Conservation (phyloP, 2,888 invertebrate species). For the Cryptocephalus primarius region DNA sequence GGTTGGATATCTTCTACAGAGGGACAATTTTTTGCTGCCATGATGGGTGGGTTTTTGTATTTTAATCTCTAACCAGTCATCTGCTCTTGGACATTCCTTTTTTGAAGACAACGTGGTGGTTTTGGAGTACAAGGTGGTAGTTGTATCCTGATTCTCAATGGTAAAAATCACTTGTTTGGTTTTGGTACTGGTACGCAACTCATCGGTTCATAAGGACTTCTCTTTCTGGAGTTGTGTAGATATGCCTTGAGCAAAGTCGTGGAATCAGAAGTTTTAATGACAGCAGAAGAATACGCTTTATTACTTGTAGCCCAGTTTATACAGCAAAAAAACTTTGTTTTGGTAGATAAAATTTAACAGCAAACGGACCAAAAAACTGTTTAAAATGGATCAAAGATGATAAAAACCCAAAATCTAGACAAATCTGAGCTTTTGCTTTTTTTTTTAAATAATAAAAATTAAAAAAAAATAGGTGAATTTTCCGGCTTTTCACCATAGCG, state of each 20-base stretch:
- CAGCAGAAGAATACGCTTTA: not conserved
- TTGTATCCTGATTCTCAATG: conserved; percentile 5
- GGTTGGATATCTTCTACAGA: conserved; percentile 14
- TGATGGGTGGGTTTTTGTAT: conserved; percentile 13
- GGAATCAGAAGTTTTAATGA: not conserved
- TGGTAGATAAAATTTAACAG: too few relatives aligned
- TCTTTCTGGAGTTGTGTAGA: not conserved
- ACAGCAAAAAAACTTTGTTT: too few relatives aligned
- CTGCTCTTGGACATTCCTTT: conserved; percentile 5
- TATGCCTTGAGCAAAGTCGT: not conserved
- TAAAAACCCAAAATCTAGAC: too few relatives aligned
- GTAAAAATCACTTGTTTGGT: conserved; percentile 6
- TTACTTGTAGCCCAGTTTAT: too few relatives aligned
- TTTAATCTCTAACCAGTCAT: conserved; percentile 6
- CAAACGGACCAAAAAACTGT: too few relatives aligned
- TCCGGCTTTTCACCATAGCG: too few relatives aligned
- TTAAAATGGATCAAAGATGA: too few relatives aligned
- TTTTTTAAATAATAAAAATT: too few relatives aligned
- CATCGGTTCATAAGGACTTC: conserved; percentile 1
- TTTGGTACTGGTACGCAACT: not conserved
- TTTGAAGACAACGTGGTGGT: conserved; percentile 3
- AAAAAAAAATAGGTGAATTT: too few relatives aligned
- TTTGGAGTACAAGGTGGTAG: conserved; percentile 2
- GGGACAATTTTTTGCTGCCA: conserved; percentile 10
- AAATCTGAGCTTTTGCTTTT: too few relatives aligned